These are phyloP conservation scores for Anableps anableps DNA, from an alignment of 2,797 vertebrate genomes.

Conservation along the genomic window DNA sequence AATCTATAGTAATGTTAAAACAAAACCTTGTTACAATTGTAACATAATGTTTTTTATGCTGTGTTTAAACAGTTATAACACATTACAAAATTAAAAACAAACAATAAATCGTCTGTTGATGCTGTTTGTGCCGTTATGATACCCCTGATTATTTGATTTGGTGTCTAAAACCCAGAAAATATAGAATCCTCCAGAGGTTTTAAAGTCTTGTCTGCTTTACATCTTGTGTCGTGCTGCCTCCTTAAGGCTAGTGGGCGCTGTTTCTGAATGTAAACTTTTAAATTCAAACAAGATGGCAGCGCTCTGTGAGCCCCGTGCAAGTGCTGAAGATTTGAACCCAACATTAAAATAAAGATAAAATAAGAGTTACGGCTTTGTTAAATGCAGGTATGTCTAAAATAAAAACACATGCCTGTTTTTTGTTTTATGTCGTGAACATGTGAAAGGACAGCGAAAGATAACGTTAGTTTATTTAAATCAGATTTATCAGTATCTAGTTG, in stretches of 20 bases:
- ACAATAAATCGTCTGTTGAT: no score
- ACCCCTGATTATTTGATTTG: background rate
- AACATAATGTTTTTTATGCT: no score
- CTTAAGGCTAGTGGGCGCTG: background rate
- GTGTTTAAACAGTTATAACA: no score
- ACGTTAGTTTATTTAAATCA: background rate
- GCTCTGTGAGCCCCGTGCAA: constrained; percentile 3
- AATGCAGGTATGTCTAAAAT: constrained; percentile 32
- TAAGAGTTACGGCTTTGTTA: background rate
- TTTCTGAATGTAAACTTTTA: constrained; percentile 60
- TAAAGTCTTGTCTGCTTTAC: background rate
- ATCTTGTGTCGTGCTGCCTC: background rate
- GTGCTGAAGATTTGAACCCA: background rate
- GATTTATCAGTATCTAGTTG: no score
- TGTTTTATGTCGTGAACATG: background rate
- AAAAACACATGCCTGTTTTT: background rate
- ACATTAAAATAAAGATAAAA: no score
- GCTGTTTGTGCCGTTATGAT: no score
- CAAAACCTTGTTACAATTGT: no score
- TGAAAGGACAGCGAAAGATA: background rate
- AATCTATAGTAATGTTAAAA: no score
- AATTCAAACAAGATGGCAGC: constrained; percentile 75
- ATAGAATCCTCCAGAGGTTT: background rate
- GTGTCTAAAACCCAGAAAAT: background rate
- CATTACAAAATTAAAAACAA: no score